A percentile compares a stretch with the other conserved stretches of the same genome.
Evolutionary conservation across 37 sponge, comb jelly and placozoan genomes (phyloP).

Genomic region (Crambe crambe): DNA sequence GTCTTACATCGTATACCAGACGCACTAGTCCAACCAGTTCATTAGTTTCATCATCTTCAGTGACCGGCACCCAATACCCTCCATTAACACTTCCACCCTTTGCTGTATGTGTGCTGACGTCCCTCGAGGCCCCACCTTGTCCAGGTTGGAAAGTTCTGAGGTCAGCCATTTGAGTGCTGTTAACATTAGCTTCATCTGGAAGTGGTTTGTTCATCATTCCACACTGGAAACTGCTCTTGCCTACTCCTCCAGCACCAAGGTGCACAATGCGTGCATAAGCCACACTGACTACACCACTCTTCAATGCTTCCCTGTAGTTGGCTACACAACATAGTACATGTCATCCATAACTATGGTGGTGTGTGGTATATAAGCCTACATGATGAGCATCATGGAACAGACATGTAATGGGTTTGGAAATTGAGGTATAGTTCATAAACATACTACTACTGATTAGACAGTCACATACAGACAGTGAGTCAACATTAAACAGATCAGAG

Average conservation of each 20-base stretch:
- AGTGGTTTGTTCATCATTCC: conserved; percentile 21
- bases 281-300: conserved; percentile 17
- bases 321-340: background rate
- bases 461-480: too few relatives aligned
- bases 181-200: background rate
- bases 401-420: too few relatives aligned
- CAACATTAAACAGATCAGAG: too few relatives aligned
- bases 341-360: too few relatives aligned
- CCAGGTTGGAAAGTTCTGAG: background rate
- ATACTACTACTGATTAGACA: too few relatives aligned
- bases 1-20: background rate
- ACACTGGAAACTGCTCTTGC: conserved; percentile 29
- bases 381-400: too few relatives aligned
- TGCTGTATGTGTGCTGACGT: background rate
- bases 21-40: conserved; percentile 28
- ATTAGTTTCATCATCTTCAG: conserved; percentile 29
- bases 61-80: conserved; percentile 1
- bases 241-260: conserved; percentile 41
- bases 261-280: conserved; percentile 48
- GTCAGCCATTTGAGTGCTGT: conserved; percentile 37
- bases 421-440: too few relatives aligned
- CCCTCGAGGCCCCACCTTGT: background rate
- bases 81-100: background rate
- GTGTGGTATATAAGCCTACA: too few relatives aligned
- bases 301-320: conserved; percentile 28